phyloP scores from a whole-genome alignment of 2,113 vertebrate genomes.

The Bubo blakistoni region DNA sequence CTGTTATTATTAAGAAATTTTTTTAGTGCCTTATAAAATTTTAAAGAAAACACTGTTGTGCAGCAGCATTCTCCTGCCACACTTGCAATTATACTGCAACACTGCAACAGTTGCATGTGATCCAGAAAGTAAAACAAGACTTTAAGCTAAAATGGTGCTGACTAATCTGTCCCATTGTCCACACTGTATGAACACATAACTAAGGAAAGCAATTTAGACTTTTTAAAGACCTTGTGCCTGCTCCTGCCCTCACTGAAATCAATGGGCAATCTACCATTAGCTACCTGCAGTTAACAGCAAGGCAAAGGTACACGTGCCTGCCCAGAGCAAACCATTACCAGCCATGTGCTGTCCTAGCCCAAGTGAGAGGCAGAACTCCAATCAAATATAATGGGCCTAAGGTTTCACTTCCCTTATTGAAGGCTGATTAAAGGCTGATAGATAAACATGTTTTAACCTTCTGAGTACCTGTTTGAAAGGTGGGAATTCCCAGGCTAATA shows the following conservation, averaged over 20 bases:
- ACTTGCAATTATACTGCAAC: neutral
- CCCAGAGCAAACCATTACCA: neutral
- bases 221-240: neutral
- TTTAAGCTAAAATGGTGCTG: neutral
- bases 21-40: neutral
- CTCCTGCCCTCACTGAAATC: neutral
- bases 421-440: neutral
- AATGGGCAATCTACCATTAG: neutral
- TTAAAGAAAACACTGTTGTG: neutral
- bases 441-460: neutral
- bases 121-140: neutral
- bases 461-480: neutral
- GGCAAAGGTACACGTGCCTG: neutral
- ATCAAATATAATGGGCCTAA: rapidly evolving
- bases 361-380: neutral
- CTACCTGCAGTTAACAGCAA: neutral
- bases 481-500: neutral
- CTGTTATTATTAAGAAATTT: neutral
- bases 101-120: neutral
- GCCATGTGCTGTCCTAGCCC: neutral
- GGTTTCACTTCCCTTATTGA: neutral
- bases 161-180: neutral
- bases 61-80: neutral
- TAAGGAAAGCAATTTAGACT: neutral
- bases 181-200: neutral